A percentile compares a stretch with the other conserved stretches of the same genome.
Evolutionary conservation across 2,888 invertebrate genomes (phyloP).

Genomic region (Eristalinus aeneus): DNA sequence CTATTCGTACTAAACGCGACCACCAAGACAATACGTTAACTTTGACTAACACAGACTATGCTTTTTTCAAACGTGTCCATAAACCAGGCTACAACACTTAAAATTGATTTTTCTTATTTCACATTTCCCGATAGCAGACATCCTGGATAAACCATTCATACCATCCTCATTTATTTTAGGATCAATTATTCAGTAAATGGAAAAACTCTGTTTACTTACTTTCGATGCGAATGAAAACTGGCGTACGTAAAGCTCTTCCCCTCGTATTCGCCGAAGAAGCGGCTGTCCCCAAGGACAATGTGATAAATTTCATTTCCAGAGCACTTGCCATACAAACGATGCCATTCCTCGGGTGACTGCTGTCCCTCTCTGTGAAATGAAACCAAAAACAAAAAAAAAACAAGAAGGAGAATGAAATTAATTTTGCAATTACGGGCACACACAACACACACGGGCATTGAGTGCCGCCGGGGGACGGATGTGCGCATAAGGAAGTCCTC

Average conservation of each 20-base stretch:
- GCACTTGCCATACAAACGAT: constrained; percentile 97
- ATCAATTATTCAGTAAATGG: constrained; percentile 31
- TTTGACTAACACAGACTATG: too few species aligned
- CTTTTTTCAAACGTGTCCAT: too few species aligned
- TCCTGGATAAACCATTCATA: background rate
- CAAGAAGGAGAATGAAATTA: constrained; percentile 56
- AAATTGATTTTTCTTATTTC: background rate
- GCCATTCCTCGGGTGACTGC: constrained; percentile 95
- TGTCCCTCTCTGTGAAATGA: constrained; percentile 78
- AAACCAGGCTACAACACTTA: too few species aligned
- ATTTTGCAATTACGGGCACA: constrained; percentile 14
- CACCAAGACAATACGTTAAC: too few species aligned
- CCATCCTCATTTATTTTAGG: background rate
- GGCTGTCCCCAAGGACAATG: constrained; percentile 95
- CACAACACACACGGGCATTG: background rate
- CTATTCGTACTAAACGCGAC: too few species aligned
- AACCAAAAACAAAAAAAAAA: constrained; percentile 43
- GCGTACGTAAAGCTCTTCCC: constrained; percentile 99
- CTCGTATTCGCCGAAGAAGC: constrained; percentile 99
- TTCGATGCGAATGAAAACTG: constrained; percentile 98
- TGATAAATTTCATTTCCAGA: constrained; percentile 99
- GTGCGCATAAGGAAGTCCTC: constrained; percentile 14
- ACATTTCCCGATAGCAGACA: background rate
- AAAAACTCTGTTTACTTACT: constrained; percentile 83
- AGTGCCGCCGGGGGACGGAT: background rate